Evolutionary conservation across 2,113 vertebrate species (phyloP).

Genomic region (Edolisoma coerulescens): DNA sequence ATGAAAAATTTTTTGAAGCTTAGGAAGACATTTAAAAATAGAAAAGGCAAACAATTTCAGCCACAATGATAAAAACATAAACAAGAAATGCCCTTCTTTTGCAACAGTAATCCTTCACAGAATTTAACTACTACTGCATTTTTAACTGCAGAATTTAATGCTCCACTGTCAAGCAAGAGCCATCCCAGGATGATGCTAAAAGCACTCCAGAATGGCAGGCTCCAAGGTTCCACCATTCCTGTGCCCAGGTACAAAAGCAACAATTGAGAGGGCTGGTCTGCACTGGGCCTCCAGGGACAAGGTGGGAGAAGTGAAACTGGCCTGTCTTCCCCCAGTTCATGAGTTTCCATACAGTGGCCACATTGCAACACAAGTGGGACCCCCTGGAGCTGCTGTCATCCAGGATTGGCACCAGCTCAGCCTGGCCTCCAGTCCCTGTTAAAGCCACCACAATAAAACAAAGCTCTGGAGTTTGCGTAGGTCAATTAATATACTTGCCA

Average conservation of each 20-base stretch:
- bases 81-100: background rate
- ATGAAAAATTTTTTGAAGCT: background rate
- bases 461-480: background rate
- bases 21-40: background rate
- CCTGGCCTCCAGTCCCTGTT: background rate
- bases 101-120: background rate
- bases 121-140: background rate
- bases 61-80: background rate
- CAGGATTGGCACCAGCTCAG: background rate
- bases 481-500: background rate
- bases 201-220: background rate
- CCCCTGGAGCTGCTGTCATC: background rate
- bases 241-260: background rate
- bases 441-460: background rate
- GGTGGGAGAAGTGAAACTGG: background rate
- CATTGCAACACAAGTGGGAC: background rate
- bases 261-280: background rate
- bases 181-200: background rate
- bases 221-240: background rate
- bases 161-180: background rate
- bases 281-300: no score
- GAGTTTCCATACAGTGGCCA: accelerated
- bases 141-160: background rate
- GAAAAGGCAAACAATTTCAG: background rate
- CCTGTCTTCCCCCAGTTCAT: background rate